Evolutionary conservation across 2,113 vertebrate genomes (phyloP), one percentile per base, ranked within the genome.

Genomic region (Proterorhinus semilunaris): DNA sequence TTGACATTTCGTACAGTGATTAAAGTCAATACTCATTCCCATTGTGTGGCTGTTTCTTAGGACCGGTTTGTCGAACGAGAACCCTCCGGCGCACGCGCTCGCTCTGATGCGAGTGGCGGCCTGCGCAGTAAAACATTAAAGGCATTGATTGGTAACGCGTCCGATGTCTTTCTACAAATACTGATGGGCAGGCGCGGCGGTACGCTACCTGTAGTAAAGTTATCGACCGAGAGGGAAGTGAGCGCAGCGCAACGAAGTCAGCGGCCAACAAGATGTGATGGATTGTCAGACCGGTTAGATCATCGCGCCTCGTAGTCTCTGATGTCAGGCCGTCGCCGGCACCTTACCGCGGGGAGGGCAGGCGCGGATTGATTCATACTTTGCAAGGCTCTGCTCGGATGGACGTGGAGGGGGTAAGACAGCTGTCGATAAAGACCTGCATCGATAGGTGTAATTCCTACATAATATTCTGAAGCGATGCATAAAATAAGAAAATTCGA

Each of bases 201-300:
- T 74, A 69, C 27, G 58, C 69, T 46, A 62, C 43, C 64, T 65
- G 62, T 74, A 80, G 48, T 68, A 72, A 76, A 66, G 70, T 49
- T 72, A 85, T 78, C 52, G 81, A 82, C 53, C 75, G 66, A 49
- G 66, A 21, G 8, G 75, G 68, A 81, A 80, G 68, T 53, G 68
- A 79, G 59, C 62, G 47, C 52, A 50, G 45, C 71, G 79, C 64
- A 82, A 63, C 72, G 64, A 44, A 12, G 57, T 84, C 53, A 55
- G 42, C 67, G 69, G 21, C 50, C 51, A 81, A 79, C 63, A 63
- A 10, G 49, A 44, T 59, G 7, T 80, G 63, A 82, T 67, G 61
- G 69, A 79, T 79, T 51, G 54, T 79, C 73, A 59, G 43, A 8
- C 42, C 17, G 62, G 74, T 69, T 89, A 76, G 16, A 89, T 83